These are phyloP conservation scores for Parus major DNA, from an alignment of 2,113 vertebrate species.

Conservation along the genomic window DNA sequence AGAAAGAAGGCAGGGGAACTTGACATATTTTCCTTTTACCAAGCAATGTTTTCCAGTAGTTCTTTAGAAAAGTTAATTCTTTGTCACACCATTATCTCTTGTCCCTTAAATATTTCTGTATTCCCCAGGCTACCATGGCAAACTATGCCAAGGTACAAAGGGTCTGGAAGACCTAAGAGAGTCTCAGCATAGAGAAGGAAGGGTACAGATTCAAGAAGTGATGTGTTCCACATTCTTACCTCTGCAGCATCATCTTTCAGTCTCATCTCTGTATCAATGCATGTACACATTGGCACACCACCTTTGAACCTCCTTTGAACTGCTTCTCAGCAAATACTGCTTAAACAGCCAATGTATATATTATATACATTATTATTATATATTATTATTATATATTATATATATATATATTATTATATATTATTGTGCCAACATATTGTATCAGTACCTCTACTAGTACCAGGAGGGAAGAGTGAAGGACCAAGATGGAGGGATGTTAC, in stretches of 20 bases:
- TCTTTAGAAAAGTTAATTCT: neutral
- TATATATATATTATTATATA: no score
- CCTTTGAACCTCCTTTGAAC: neutral
- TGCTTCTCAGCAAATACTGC: neutral
- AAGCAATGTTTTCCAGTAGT: neutral
- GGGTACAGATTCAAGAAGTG: neutral
- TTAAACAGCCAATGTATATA: neutral
- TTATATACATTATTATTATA: no score
- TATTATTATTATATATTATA: no score
- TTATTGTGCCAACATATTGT: neutral
- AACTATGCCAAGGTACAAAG: neutral
- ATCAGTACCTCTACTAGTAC: neutral
- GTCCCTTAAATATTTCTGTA: neutral
- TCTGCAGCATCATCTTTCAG: neutral
- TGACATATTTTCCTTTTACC: neutral
- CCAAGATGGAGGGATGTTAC: accelerated
- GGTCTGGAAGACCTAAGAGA: neutral
- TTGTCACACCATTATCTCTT: neutral
- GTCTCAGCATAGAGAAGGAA: neutral
- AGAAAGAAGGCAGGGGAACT: neutral
- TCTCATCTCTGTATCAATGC: neutral
- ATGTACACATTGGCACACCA: neutral
- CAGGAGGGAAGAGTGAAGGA: neutral
- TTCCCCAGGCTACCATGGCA: neutral
- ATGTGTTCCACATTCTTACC: neutral